Conservation (phyloP, 2,113 vertebrate species). For the Condylura cristata region DNA sequence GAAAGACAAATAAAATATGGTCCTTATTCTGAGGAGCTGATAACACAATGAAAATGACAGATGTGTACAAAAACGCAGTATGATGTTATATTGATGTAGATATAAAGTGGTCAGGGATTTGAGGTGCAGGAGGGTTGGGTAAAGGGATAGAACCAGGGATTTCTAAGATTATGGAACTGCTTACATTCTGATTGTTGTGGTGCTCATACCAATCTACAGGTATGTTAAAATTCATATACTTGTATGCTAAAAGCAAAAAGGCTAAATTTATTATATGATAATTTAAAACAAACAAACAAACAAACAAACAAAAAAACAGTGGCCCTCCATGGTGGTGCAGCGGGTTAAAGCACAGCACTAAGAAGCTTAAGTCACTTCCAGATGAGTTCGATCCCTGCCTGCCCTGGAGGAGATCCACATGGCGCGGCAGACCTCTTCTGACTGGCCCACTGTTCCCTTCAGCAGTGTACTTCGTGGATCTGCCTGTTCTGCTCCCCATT, state of each 20-base stretch:
- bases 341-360: too few species aligned
- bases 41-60: neutral
- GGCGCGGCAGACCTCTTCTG: too few species aligned
- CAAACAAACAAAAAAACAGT: too few species aligned
- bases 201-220: neutral
- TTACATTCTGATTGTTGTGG: neutral
- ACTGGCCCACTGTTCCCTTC: too few species aligned
- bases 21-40: slow-evolving; percentile 5
- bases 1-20: neutral
- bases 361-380: too few species aligned
- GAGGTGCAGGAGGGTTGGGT: neutral
- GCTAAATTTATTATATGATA: neutral
- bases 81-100: neutral
- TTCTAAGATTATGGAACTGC: neutral
- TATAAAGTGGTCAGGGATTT: neutral
- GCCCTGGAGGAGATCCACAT: too few species aligned
- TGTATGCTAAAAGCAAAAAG: neutral
- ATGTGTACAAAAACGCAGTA: neutral
- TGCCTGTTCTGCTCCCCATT: too few species aligned
- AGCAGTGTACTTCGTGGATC: too few species aligned
- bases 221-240: slow-evolving; percentile 10
- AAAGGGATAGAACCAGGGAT: neutral
- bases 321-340: too few species aligned
- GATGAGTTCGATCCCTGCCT: too few species aligned
- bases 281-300: neutral